Evolutionary conservation across 1,140 invertebrate genomes (phyloP).

Genomic region (Hylyphantes graminicola): DNA sequence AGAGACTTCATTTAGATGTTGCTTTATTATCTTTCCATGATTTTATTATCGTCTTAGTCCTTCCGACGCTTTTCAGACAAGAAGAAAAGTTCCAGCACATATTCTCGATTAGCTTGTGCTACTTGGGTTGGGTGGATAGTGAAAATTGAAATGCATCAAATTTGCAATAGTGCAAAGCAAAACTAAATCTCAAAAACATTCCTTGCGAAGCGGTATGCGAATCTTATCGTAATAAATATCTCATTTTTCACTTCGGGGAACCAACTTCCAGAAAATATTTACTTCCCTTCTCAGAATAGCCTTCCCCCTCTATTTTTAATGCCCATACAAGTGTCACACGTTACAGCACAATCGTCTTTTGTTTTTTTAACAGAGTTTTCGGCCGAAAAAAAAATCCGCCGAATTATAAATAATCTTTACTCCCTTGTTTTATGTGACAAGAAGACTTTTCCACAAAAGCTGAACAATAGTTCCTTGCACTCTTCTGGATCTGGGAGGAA

Average conservation of each 20-base stretch:
- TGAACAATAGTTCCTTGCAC: constrained; percentile 55
- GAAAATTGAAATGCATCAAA: too few relatives aligned
- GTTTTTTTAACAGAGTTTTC: constrained; percentile 56
- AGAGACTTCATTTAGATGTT: too few relatives aligned
- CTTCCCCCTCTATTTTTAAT: constrained; percentile 30
- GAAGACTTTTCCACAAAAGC: constrained; percentile 50
- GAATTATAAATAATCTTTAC: constrained; percentile 54
- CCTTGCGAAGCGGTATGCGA: too few relatives aligned
- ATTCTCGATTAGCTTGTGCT: too few relatives aligned
- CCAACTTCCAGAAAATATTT: constrained; percentile 24
- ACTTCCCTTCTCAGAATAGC: constrained; percentile 1
- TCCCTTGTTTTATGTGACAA: constrained; percentile 57
- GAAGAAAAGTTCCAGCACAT: too few relatives aligned
- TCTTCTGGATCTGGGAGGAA: constrained; percentile 20
- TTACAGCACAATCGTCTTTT: constrained; percentile 51
- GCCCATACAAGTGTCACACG: constrained; percentile 56
- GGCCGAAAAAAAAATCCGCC: constrained; percentile 34
- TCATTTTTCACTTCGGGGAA: neutral
- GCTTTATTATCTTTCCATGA: too few relatives aligned
- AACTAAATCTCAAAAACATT: too few relatives aligned
- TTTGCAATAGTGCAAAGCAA: too few relatives aligned
- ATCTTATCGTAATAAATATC: too few relatives aligned
- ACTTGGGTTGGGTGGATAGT: too few relatives aligned
- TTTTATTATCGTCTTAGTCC: too few relatives aligned
- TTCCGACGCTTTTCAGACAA: too few relatives aligned